phyloP scores from a whole-genome alignment of 2,113 vertebrate genomes.

The Orycteropus afer region DNA sequence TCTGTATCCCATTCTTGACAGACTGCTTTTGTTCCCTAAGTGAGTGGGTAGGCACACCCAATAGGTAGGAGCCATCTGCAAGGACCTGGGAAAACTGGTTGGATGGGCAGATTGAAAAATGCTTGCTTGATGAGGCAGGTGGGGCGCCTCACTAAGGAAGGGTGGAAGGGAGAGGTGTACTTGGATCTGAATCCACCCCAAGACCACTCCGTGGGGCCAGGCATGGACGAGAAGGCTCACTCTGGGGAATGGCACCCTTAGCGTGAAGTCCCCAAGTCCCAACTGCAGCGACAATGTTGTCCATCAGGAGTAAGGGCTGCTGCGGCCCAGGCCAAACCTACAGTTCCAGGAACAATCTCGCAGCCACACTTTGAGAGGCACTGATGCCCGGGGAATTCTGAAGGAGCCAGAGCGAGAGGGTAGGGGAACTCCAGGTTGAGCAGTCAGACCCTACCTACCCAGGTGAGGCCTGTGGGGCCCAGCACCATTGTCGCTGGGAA shows the following conservation, averaged over 20 bases:
- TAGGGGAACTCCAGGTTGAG: not conserved
- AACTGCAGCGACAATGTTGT: not conserved
- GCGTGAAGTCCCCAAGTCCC: not conserved
- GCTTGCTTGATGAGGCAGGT: not conserved
- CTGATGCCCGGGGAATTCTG: not conserved
- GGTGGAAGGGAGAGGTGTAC: too few relatives aligned
- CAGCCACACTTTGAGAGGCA: not conserved
- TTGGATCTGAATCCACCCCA: too few relatives aligned
- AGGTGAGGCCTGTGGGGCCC: not conserved
- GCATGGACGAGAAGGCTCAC: not conserved
- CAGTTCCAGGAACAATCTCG: not conserved
- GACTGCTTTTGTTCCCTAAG: slow-evolving; percentile 6
- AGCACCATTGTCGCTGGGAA: not conserved
- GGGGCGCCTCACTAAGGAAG: not conserved
- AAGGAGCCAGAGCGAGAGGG: not conserved
- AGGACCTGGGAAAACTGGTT: slow-evolving; percentile 65
- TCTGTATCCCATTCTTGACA: not conserved
- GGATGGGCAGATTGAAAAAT: slow-evolving; percentile 51
- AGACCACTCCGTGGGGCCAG: not conserved
- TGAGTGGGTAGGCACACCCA: not conserved
- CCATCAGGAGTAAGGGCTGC: not conserved
- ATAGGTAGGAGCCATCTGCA: not conserved
- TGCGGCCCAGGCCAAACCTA: rapidly evolving
- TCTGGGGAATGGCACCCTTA: not conserved
- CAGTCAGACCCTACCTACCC: not conserved